Evolutionary conservation across 2,797 vertebrate species (phyloP).

Genomic region (Loris lydekkerianus): DNA sequence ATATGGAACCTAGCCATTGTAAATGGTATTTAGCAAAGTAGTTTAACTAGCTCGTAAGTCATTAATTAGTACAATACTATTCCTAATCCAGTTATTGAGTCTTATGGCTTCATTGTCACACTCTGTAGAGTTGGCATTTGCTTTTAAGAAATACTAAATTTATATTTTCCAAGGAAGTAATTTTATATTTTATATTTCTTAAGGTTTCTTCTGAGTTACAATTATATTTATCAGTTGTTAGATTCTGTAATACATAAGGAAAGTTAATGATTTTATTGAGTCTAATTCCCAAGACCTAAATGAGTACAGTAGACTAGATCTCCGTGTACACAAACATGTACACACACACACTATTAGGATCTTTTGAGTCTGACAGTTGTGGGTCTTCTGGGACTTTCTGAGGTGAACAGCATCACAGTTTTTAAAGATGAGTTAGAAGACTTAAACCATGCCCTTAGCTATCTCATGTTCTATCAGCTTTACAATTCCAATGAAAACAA

Average conservation of each 20-base stretch:
- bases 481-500: not conserved
- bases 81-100: not conserved
- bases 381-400: not conserved
- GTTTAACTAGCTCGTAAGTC: not conserved
- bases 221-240: not conserved
- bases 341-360: not conserved
- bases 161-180: conserved; percentile 1
- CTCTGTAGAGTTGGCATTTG: not conserved
- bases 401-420: not conserved
- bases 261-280: conserved; percentile 6
- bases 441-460: not conserved
- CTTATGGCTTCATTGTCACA: not conserved
- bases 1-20: conserved; percentile 15
- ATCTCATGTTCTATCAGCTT: not conserved
- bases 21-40: conserved; percentile 52
- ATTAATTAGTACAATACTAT: not conserved
- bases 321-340: not conserved
- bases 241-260: not conserved
- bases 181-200: not conserved
- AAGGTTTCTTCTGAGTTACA: not conserved
- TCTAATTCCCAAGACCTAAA: not conserved
- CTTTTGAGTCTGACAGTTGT: not conserved
- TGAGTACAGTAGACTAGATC: not conserved
- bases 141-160: conserved; percentile 38
- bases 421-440: conserved; percentile 35